Conservation (phyloP, 2,888 invertebrate species). For the Latrodectus elegans region DNA sequence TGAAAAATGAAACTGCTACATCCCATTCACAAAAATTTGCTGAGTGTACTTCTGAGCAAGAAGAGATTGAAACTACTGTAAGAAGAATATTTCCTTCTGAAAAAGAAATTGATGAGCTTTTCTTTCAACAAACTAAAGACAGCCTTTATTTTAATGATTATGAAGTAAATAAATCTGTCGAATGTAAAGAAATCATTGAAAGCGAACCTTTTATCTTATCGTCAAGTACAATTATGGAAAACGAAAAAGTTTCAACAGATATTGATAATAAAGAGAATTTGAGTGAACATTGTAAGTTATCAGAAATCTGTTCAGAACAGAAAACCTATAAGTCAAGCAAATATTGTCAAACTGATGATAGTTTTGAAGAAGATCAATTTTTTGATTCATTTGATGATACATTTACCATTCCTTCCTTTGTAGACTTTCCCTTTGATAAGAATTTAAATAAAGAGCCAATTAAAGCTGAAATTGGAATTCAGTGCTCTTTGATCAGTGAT, state of each 20-base stretch:
- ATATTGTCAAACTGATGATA: conserved; percentile 62
- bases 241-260: background rate
- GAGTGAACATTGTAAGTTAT: background rate
- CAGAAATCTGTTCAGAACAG: background rate
- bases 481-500: conserved; percentile 35
- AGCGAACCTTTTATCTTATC: background rate
- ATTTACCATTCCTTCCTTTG: conserved; percentile 32
- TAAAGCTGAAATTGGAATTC: conserved; percentile 53
- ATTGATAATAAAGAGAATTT: background rate
- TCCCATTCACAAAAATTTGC: background rate
- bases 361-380: conserved; percentile 60
- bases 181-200: background rate
- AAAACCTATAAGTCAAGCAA: conserved; percentile 43
- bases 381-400: conserved; percentile 65
- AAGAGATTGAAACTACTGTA: no score
- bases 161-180: background rate
- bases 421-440: conserved; percentile 24
- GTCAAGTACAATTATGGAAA: background rate
- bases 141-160: background rate
- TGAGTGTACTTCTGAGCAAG: no score
- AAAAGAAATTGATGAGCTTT: no score
- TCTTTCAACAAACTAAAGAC: background rate
- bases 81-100: no score
- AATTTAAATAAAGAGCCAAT: conserved; percentile 13
- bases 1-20: background rate